A percentile compares a stretch with the other conserved stretches of the same genome.
Evolutionary conservation across 2,797 vertebrate species (phyloP).

Genomic region (Falco peregrinus): DNA sequence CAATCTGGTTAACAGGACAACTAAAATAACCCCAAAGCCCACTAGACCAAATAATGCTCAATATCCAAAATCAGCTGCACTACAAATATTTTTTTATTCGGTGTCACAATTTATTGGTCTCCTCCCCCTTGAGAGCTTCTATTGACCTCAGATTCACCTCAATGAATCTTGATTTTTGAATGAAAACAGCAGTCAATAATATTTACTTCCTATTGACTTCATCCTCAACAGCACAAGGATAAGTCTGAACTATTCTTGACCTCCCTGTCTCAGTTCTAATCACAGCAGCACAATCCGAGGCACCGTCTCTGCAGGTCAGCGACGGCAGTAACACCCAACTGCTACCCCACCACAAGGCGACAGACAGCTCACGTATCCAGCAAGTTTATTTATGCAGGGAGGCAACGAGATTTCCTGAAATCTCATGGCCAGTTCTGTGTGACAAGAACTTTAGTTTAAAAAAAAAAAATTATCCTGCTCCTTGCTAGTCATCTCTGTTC

Average conservation of each 20-base stretch:
- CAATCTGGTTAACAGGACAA: neutral
- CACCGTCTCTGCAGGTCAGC: neutral
- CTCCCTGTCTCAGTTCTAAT: slow-evolving; percentile 4
- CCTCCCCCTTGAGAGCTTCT: slow-evolving; percentile 38
- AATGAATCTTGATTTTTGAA: slow-evolving; percentile 74
- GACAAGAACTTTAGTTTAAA: neutral
- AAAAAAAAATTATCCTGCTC: neutral
- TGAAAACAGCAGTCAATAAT: slow-evolving; percentile 70
- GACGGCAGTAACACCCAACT: neutral
- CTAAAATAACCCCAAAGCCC: neutral
- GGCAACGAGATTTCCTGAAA: neutral
- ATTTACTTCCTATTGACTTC: slow-evolving; percentile 66
- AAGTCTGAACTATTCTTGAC: slow-evolving; percentile 55
- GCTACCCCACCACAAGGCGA: neutral
- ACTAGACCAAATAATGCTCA: neutral
- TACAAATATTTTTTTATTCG: slow-evolving; percentile 55
- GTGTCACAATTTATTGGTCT: slow-evolving; percentile 49
- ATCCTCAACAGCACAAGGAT: slow-evolving; percentile 33
- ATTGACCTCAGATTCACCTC: slow-evolving; percentile 65
- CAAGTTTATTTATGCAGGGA: neutral
- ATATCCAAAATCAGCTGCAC: slow-evolving; percentile 19
- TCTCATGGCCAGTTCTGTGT: neutral
- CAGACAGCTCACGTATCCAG: neutral
- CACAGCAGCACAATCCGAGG: neutral
- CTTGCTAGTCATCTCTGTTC: neutral